Base-by-base conservation (phyloP, 2,113 vertebrate genomes). In the Emberiza fucata region DNA sequence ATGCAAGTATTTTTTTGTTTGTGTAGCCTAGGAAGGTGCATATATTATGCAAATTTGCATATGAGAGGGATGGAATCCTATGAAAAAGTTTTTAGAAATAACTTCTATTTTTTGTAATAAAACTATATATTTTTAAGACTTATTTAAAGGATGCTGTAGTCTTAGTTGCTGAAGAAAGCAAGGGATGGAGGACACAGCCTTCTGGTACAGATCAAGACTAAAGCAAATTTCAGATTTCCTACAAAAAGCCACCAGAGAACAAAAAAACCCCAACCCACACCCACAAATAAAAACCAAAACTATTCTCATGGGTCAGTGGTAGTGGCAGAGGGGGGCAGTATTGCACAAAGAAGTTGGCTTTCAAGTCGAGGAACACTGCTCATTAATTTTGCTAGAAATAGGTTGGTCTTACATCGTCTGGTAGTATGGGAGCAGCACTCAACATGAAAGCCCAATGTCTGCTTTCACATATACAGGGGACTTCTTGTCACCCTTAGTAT, bases 321-420 rank as follows among this genome's bases (percentile, higher is more conserved):
- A 50, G 75, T 44, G 81, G 64, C 96, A 94, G 95, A 90, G 81
- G 94, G 84, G 92, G 95, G 94, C 96, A 94, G 94, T 81, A 15
- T 94, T 94, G 90, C 59, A 82, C 76, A 82, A 79, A 87, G 77
- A 65, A 95, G 63, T 42, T 90, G 8, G 5, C 29, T 68, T 65
- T 68, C 44, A 40, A 31, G 40, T 60, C 0, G 0, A 76, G 35
- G 81, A 89, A 16, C 39, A 6, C 35, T 42, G 1, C 31, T 37
- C 25, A 3, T 24, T 23, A 18, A 16, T 33, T 76, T 61, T 51
- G 31, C 59, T 64, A 44, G 24, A 59, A 44, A 25, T 6, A 61
- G 20, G 21, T 31, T 31, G 27, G 20, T 57, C 21, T 77, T 27
- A 8, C 21, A 4, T 33, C 3, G 4, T 50, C 63, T 39, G 8